Conservation (phyloP, 2,113 vertebrate species). For the Cavia aperea region DNA sequence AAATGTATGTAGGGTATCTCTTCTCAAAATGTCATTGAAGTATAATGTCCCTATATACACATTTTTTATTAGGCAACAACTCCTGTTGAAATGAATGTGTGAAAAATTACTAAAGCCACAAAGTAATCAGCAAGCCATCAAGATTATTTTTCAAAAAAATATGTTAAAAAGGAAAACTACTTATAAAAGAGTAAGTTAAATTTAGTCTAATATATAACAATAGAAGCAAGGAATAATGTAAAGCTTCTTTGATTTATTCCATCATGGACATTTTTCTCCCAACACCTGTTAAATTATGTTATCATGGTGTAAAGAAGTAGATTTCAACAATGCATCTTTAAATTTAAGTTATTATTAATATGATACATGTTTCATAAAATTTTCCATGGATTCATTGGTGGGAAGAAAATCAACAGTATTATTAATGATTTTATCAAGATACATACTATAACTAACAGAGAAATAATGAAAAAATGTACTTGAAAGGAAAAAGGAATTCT, state of each 20-base stretch:
- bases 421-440: neutral
- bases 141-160: neutral
- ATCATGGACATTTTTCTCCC: neutral
- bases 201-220: neutral
- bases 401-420: neutral
- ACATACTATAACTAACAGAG: neutral
- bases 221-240: neutral
- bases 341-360: conserved; percentile 5
- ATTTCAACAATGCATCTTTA: neutral
- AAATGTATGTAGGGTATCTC: neutral
- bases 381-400: neutral
- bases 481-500: neutral
- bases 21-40: neutral
- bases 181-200: neutral
- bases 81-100: neutral
- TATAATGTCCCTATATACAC: neutral
- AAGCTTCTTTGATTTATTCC: neutral
- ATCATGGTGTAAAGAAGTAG: conserved; percentile 6
- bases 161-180: neutral
- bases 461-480: neutral
- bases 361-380: neutral
- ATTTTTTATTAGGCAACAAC: neutral
- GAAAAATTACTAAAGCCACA: neutral
- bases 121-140: neutral
- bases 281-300: conserved; percentile 9